phyloP scores from a whole-genome alignment of 2,797 vertebrate genomes.

The Cryptoprocta ferox region DNA sequence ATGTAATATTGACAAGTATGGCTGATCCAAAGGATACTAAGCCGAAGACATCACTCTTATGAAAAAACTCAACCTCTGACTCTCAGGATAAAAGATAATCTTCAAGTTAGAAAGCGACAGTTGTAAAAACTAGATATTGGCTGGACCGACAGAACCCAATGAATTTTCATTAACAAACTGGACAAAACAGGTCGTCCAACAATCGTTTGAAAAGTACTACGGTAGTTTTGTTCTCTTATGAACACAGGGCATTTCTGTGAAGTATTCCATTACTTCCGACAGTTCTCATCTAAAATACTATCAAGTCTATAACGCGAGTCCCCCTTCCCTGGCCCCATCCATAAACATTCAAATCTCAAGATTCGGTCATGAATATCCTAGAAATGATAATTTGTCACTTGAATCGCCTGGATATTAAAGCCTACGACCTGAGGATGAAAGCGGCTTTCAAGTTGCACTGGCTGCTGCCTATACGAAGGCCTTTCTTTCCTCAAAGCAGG shows the following conservation, averaged over 20 bases:
- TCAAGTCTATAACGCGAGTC: background rate
- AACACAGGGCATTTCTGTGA: background rate
- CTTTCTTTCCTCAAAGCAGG: background rate
- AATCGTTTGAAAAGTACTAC: background rate
- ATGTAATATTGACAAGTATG: background rate
- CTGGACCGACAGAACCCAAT: background rate
- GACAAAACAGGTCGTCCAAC: background rate
- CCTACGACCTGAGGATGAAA: background rate
- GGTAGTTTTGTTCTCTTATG: background rate
- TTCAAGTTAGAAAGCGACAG: background rate
- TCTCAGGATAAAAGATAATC: background rate
- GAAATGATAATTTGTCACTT: background rate
- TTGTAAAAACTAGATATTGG: background rate
- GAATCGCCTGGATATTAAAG: background rate
- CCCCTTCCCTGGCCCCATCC: background rate
- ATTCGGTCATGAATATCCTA: background rate
- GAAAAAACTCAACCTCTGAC: conserved; percentile 10
- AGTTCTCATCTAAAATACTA: background rate
- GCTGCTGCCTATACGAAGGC: background rate
- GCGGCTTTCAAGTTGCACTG: background rate
- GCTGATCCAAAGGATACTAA: background rate
- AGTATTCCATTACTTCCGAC: background rate
- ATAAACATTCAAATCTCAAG: background rate
- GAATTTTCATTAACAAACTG: background rate
- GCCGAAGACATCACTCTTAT: background rate